Conservation (phyloP, 2,113 vertebrate genomes). For the Okapia johnstoni region DNA sequence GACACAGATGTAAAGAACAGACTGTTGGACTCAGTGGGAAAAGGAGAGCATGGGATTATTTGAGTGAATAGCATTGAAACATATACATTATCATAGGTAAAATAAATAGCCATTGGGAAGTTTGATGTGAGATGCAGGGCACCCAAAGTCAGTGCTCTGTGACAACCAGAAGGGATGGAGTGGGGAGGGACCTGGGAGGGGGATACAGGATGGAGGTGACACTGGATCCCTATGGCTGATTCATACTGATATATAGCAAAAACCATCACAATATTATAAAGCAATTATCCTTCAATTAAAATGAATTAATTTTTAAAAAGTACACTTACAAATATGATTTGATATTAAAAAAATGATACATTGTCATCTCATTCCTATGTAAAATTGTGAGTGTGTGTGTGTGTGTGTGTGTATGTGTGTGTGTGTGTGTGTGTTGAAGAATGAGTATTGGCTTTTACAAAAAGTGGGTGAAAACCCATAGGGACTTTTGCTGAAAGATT, state of each 20-base stretch:
- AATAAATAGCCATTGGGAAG: neutral
- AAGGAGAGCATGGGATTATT: neutral
- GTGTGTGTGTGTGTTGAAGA: neutral
- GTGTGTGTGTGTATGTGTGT: too few species aligned
- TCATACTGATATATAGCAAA: neutral
- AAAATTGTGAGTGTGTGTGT: neutral
- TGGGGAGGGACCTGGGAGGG: neutral
- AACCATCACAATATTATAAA: neutral
- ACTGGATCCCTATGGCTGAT: neutral
- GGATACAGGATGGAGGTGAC: neutral
- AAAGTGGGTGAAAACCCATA: neutral
- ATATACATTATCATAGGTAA: neutral
- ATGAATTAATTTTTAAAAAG: neutral
- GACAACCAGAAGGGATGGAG: neutral
- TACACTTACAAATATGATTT: neutral
- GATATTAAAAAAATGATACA: neutral
- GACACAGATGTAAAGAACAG: neutral
- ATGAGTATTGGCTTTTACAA: neutral
- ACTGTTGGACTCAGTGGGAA: neutral
- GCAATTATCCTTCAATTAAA: neutral
- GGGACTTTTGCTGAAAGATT: neutral
- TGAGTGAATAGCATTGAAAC: neutral
- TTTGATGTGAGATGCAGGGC: neutral
- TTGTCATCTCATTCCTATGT: neutral
- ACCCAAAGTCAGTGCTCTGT: neutral